Base-by-base conservation (phyloP, 1,140 invertebrate species). In the Diachasma alloeum region DNA sequence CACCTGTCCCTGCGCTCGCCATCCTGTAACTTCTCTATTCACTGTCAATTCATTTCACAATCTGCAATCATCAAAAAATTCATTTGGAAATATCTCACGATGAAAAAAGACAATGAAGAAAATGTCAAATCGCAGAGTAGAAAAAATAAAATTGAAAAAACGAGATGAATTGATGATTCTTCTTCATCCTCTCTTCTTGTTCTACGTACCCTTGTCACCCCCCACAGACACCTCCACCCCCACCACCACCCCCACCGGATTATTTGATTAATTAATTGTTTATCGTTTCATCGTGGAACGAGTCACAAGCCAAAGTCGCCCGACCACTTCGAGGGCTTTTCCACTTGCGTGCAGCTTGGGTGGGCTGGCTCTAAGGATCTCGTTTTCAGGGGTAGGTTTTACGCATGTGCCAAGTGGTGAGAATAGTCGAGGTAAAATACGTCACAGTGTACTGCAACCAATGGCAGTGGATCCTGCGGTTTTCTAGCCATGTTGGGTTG, bases 1-100 rank as follows among this genome's bases (percentile, higher is more conserved):
- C 84, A 76, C 80, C 80, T 10, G 81, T 73, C 26, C 82, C 83
- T 26, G 86, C 84, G 74, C 83, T 83, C 48, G 87, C 87, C 86
- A 88, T 87, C 76, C 79, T 78, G 71, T 31, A 53, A 3, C 42
- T 15, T 53, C 17, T 48, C 48, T 1, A 9, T 46, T n/a, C 44
- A 46, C n/a, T 53, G 15, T 53, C 17, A 15, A 53, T 42, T 42
- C 39, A 42, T 11, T 13, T 53, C 48, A 53, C 17, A n/a, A 53
- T 8, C 48, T 53, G 48, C 2, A 19, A 53, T 42, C 9, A 53
- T 53, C 17, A n/a, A 15, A n/a, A n/a, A n/a, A n/a, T n/a, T n/a
- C n/a, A n/a, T n/a, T n/a, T n/a, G n/a, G 44, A 46, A 46, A 46
- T 4, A 11, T 9, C 6, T 31, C 31, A 6, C 44, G 44, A 4